Base-by-base conservation (phyloP, 2,797 vertebrate species). In the Tenualosa thibaudeaui region DNA sequence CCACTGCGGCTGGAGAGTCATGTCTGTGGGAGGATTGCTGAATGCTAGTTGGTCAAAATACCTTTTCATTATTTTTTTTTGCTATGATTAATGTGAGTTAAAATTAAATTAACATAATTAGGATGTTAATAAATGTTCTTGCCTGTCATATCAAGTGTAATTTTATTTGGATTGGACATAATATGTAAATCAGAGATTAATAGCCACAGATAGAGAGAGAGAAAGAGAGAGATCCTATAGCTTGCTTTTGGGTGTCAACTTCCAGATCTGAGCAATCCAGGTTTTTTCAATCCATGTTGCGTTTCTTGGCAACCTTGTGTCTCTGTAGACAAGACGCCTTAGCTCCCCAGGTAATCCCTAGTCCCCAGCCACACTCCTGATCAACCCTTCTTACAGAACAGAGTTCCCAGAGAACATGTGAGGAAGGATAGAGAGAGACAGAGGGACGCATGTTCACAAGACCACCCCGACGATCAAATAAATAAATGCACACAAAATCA, bases 401-500 rank as follows among this genome's bases (percentile, higher is more conserved):
- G 51, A 53, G n/a, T 24, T 10, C 9, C 26, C 62, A 65, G 58
- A 62, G 58, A 62, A 9, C 13, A 12, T 10, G 62, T 3, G 24
- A 65, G 9, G 9, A 62, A 7, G 8, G 2, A 10, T 31, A 75
- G 68, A 40, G 68, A 13, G 12, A 26, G 37, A 15, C 37, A 19
- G 68, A 37, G 37, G 15, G 5, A 0, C 31, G 65, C 26, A 37
- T 43, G 37, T 75, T 75, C 37, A 78, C 71, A 78, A 43, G 40
- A 43, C 15, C 31, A 24, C 26, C 12, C 60, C 60, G 26, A 43
- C 37, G 46, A 40, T 46, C 37, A 78, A 78, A 78, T 40, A 78
- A 78, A 78, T 19, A 46, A 78, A 78, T 78, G 71, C 71, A 62
- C n/a, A 83, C 82, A 82, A 58, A 43, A 53, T 22, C 81, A 84